Conservation (phyloP, 2,113 vertebrate genomes). For the Carassius auratus region DNA sequence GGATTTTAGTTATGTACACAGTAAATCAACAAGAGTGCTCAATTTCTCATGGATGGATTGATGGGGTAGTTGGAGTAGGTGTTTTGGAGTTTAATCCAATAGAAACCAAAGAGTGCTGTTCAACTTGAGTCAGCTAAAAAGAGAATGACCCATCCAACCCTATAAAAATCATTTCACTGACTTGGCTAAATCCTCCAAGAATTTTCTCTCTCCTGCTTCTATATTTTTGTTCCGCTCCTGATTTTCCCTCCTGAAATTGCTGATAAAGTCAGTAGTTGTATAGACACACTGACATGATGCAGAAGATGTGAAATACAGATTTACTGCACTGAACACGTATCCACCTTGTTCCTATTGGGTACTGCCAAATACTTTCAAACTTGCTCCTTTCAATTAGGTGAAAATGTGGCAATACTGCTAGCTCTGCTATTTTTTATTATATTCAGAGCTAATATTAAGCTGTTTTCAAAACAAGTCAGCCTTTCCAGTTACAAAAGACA, state of each 20-base stretch:
- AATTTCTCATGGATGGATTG: not conserved
- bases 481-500: not conserved
- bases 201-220: not conserved
- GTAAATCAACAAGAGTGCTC: not conserved
- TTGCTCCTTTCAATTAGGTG: not conserved
- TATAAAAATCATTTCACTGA: not conserved
- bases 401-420: not conserved
- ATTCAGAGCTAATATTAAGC: not conserved
- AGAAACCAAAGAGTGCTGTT: not conserved
- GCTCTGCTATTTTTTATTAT: too few relatives aligned
- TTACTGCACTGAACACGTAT: not conserved
- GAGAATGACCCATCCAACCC: not conserved
- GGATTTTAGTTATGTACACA: not conserved
- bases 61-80: not conserved
- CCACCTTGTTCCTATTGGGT: not conserved
- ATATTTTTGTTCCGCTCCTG: not conserved
- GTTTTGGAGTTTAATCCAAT: not conserved
- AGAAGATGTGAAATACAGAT: not conserved
- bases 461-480: not conserved
- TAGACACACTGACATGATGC: not conserved
- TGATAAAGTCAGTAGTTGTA: not conserved
- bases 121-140: constrained; percentile 22
- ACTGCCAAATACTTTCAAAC: not conserved
- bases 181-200: constrained; percentile 7
- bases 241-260: not conserved